Base-by-base conservation (phyloP, 2,113 vertebrate species). In the Electrona antarctica region DNA sequence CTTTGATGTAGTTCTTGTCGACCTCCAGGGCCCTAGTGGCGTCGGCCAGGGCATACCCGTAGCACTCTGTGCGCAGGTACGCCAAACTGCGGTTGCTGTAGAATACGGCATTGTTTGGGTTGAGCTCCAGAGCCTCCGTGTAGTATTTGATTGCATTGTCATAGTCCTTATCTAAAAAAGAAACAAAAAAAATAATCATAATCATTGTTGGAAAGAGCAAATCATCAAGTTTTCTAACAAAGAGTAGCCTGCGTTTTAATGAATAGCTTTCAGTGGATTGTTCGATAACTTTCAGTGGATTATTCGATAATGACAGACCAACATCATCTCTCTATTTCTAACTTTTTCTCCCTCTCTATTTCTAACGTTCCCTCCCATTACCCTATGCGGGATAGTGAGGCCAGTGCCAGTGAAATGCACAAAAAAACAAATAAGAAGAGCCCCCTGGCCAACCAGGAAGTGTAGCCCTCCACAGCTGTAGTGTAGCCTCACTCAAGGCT, bases 71-170 rank as follows among this genome's bases (percentile, higher is more conserved):
- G 87, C 97, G 96, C 69, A 98, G 94, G 92, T 98, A 97, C 3
- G 97, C 96, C 95, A 98, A 87, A 87, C 96, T 98, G 47, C 96
- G 95, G 92, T 98, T 98, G 81, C 96, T 96, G 61, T 93, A 97
- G 91, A 96, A 98, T 89, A 98, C 92, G 85, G 97, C 96, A 66
- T 93, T 97, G 91, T 73, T 69, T 54, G 95, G 93, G 76, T 95
- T 96, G 84, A 97, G 88, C 60, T 96, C 96, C 61, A 98, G 83
- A 74, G 97, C 97, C 82, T 97, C 93, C 3, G 94, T 87, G 93
- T 98, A 98, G 88, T 90, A 95, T 89, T 96, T 94, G 88, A 98
- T 95, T 0, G 97, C 97, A 58, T 96, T 95, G 78, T 98, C 97
- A 48, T 98, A 98, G 87, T 98, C 96, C 91, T 97, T 97, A 1